Evolutionary conservation across 2,113 vertebrate genomes (phyloP), one percentile per base, ranked within the genome.

Genomic region (Bubalus kerabau): DNA sequence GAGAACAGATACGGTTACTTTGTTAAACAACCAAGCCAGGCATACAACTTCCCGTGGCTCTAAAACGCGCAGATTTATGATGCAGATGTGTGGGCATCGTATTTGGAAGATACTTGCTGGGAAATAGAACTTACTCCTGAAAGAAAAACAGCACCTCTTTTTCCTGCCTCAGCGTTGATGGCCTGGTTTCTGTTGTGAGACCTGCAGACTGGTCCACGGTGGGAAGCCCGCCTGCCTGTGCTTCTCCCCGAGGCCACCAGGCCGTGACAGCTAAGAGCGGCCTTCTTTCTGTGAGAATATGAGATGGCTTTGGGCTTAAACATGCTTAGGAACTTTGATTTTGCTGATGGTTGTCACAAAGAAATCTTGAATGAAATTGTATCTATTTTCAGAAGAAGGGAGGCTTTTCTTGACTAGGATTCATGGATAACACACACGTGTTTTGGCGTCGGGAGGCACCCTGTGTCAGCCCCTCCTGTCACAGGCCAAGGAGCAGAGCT

Each of bases 141-240:
- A 67, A 36, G 40, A 94, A 71, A 76, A 76, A 46, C 50, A n/a
- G 6, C 28, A 1, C 54, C 24, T 0, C 10, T n/a, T 84, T 32
- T 56, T 36, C 24, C 32, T 59, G 40, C 8, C 23, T 71, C 28
- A 1, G 62, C 23, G 1, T 83, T 71, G 36, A 17, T 90, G 85
- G 30, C 80, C 83, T 74, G 87, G 94, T 71, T 93, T 97, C 96
- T 86, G 5, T 78, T 64, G 89, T 64, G 93, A 62, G 91, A 40
- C 59, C 26, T 12, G 40, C 23, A 46, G 76, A 9, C 52, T 48
- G 40, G 57, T 81, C 57, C 59, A 30, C 76, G 9, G 56, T n/a
- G 48, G 87, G 89, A 56, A 11, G 71, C 86, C 87, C 15, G 6
- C 26, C 28, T 32, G n/a, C 30, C 36, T 32, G 9, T 56, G 1